Conservation (phyloP, 64 coral and sea anemone genomes). For the Anthopleura sola region DNA sequence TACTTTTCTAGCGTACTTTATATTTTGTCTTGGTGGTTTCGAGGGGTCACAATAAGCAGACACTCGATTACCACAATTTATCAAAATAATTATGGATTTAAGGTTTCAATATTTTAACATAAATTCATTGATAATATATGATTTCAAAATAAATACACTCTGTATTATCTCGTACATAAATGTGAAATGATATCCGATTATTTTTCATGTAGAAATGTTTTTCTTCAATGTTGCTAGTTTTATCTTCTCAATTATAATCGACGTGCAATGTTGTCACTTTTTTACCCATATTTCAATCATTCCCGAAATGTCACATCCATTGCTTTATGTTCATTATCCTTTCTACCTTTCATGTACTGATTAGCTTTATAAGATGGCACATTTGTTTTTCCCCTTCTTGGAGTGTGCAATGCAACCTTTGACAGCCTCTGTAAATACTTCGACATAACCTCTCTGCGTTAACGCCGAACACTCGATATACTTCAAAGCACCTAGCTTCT, state of each 20-base stretch:
- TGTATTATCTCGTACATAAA: neutral
- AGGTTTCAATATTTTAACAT: conserved; percentile 2
- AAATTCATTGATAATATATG: neutral
- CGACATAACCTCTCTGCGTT: conserved; percentile 73
- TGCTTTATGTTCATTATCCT: neutral
- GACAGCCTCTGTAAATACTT: conserved; percentile 78
- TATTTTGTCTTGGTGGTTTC: neutral
- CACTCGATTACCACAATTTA: neutral
- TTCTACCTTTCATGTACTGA: neutral
- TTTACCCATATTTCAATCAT: neutral
- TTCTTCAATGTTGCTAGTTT: neutral
- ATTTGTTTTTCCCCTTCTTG: conserved; percentile 57
- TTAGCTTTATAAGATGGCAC: conserved; percentile 47
- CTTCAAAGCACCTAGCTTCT: conserved; percentile 66
- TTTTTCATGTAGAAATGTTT: neutral
- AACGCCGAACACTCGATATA: conserved; percentile 86
- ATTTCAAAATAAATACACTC: neutral
- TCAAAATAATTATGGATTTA: neutral
- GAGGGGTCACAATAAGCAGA: neutral
- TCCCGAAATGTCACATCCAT: neutral
- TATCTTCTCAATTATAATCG: neutral
- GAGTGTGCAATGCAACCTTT: conserved; percentile 35
- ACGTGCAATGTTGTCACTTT: neutral
- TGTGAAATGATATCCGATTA: neutral
- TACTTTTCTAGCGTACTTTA: neutral